Base-by-base conservation (phyloP, 2,888 invertebrate genomes). In the Marasmarcha lunaedactyla region DNA sequence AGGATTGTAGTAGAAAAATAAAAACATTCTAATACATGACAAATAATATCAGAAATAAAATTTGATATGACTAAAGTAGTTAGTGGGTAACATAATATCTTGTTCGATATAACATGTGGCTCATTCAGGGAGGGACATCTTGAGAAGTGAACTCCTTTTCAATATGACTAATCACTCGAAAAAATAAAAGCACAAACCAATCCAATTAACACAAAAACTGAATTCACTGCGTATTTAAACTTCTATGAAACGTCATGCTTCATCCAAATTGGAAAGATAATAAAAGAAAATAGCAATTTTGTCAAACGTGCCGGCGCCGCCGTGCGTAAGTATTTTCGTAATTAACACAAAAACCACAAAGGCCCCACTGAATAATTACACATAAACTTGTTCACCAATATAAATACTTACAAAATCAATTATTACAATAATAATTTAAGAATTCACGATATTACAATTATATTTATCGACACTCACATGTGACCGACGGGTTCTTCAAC, bases 401-500 rank as follows among this genome's bases (percentile, higher is more conserved):
- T 61, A 71, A 73, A 77, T 83, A 84, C 84, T 85, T 78, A 84
- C 84, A 55, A 79, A 79, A 81, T 69, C 63, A 63, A 61, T 68
- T 65, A 66, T 59, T 60, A 66, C 54, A 63, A 71, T 63, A 69
- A 71, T 70, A 68, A 62, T 63, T 62, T 69, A 64, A 54, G 69
- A 66, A 70, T 70, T 71, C 72, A 71, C 79, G 61, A 62, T 77
- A 81, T 84, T 83, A 84, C 63, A 71, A 71, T 69, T 71, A 79
- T 84, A 83, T 83, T 83, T 81, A 84, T 83, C 83, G 81, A 86
- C 89, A 92, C 92, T 92, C 91, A 92, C 92, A 91, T 92, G 92
- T 92, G 91, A 90, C 90, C 90, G 91, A 91, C 90, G 91, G 91
- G 90, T 89, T 90, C 90, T 90, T 88, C 88, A 88, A 90, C 89